Evolutionary conservation across 2,888 invertebrate species (phyloP), one percentile per base, ranked within the genome.

Genomic region (Stenoptilia bipunctidactyla): DNA sequence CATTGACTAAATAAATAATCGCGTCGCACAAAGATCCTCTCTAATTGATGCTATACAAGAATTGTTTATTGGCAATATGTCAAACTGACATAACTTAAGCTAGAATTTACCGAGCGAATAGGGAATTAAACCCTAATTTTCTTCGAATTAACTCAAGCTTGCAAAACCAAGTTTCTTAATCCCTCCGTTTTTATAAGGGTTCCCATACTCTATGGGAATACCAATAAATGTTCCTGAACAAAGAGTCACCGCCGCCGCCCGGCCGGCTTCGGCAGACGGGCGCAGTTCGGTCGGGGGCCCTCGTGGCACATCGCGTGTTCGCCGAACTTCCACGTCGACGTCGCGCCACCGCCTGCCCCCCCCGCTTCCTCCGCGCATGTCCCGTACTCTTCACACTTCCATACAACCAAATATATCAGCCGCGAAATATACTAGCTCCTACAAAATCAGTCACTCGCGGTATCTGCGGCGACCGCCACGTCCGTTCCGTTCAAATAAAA

Each of bases 251-350:
- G 30, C 30, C 4, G 30, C 30, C 30, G n/a, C 5, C 30, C 30
- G 30, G 30, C 30, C 20, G 20, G 8, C n/a, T 12, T 9, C 30
- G n/a, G n/a, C 30, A 9, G n/a, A 12, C 30, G n/a, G 30, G 6
- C n/a, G 30, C 25, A 25, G 25, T n/a, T 33, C 55, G 49, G 55
- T 53, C 66, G 66, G 62, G 50, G 49, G 52, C 44, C 57, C 49
- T 70, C 74, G 76, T 74, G 69, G 67, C 64, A 59, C 55, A 68
- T 66, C 74, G 77, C 77, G 77, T 77, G 77, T 76, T 73, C 55
- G 69, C 56, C 72, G 66, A 71, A 69, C 76, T 73, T 82, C 82
- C 82, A 82, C 82, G 82, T 80, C 74, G 77, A 58, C 77, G 75
- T 73, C 77, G 73, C 79, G 79, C 77, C 79, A 76, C 75, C 56